phyloP scores from a whole-genome alignment of 2,797 vertebrate genomes.

The Lemur catta region DNA sequence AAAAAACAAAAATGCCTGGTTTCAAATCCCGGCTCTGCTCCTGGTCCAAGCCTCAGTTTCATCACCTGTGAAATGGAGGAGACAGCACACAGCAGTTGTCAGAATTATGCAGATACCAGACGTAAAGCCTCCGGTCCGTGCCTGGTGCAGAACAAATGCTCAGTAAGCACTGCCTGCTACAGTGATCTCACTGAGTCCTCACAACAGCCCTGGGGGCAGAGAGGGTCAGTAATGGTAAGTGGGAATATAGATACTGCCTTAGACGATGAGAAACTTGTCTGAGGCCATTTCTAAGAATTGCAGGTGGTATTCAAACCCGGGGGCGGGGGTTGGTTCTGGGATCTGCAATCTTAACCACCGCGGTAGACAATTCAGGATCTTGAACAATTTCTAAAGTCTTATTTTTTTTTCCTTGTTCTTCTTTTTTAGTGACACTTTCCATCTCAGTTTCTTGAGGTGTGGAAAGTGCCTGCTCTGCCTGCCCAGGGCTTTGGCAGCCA shows the following conservation, averaged over 20 bases:
- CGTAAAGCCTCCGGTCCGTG: background rate
- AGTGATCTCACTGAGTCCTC: background rate
- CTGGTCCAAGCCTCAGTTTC: background rate
- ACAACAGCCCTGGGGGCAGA: background rate
- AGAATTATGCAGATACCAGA: background rate
- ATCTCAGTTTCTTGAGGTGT: background rate
- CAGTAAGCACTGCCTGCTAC: background rate
- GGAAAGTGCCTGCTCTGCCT: background rate
- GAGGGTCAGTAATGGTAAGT: background rate
- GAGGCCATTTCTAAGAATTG: background rate
- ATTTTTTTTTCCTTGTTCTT: background rate
- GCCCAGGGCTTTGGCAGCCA: background rate
- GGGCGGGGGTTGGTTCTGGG: background rate
- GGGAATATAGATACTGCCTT: background rate
- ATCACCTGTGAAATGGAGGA: background rate
- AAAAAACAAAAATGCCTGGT: background rate
- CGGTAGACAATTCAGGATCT: rapidly evolving
- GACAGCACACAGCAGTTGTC: background rate
- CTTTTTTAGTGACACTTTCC: background rate
- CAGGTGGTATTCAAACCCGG: background rate
- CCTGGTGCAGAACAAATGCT: background rate
- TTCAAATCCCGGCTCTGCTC: background rate
- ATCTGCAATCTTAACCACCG: background rate
- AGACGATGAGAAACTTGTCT: background rate
- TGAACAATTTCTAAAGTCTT: background rate